These are phyloP conservation scores for Apodemia mormo DNA, from an alignment of 2,888 invertebrate genomes.

Conservation along the genomic window DNA sequence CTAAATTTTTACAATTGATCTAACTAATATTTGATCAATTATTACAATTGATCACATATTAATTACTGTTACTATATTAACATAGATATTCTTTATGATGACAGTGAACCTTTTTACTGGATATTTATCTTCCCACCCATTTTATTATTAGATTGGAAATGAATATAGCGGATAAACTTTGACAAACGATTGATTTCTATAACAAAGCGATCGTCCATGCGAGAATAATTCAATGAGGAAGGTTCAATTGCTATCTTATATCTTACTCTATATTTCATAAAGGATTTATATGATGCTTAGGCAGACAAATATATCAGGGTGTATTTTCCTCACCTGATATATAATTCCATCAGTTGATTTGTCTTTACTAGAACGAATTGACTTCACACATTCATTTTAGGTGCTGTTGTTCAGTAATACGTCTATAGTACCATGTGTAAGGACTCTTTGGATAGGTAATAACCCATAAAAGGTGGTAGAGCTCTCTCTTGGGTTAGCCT, in stretches of 20 bases:
- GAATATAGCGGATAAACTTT: slow-evolving; percentile 64
- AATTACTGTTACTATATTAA: too few relatives aligned
- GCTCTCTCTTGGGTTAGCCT: too few relatives aligned
- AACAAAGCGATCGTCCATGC: slow-evolving; percentile 62
- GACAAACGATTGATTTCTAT: slow-evolving; percentile 66
- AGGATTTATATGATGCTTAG: slow-evolving; percentile 14
- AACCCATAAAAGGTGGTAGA: too few relatives aligned
- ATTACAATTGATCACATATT: too few relatives aligned
- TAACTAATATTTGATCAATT: too few relatives aligned
- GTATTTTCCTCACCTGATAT: background rate
- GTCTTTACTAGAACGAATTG: background rate
- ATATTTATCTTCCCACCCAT: slow-evolving; percentile 48
- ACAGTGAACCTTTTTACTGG: slow-evolving; percentile 7
- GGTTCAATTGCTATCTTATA: slow-evolving; percentile 50
- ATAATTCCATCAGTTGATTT: slow-evolving; percentile 1
- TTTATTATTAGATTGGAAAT: slow-evolving; percentile 66
- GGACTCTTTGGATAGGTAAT: too few relatives aligned
- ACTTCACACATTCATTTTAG: too few relatives aligned
- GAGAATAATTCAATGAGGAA: slow-evolving; percentile 70
- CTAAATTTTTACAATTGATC: too few relatives aligned
- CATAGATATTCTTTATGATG: too few relatives aligned
- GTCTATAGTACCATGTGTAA: too few relatives aligned
- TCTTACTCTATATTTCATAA: slow-evolving; percentile 40
- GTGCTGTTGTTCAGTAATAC: too few relatives aligned
- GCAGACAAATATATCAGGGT: background rate